Evolutionary conservation across 2,113 vertebrate species (phyloP), one percentile per base, ranked within the genome.

Genomic region (Stigmatopora nigra): DNA sequence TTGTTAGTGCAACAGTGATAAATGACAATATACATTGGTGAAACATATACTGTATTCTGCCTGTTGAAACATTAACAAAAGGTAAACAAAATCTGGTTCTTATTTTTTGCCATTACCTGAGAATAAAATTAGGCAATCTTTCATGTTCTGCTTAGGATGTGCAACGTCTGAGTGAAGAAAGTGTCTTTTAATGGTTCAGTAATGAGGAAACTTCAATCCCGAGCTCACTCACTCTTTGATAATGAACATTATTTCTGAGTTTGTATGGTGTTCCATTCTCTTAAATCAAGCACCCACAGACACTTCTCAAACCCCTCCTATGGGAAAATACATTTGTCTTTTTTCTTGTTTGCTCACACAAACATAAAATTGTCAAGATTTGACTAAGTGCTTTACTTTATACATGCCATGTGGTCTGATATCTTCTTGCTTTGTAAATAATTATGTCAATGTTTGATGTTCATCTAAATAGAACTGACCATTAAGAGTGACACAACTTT

Each of bases 11-110:
- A 69, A 25, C 60, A 25, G 59, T 80, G 75, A 84, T 77, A 78
- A 77, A 86, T 82, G 75, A 74, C 55, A 20, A 8, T 59, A 60
- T n/a, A 78, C 73, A 20, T 47, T 16, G 7, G 55, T 68, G 31
- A 72, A 48, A 68, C 71, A 71, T 65, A 71, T 80, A 83, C 66
- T 82, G 78, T 70, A 62, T 61, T 60, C 49, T 56, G 64, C 61
- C 22, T 59, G 47, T 64, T 71, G 70, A 69, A 58, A 64, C 35
- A 63, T 69, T 70, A 57, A 65, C 41, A 65, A 38, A 76, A 75
- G 57, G 63, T 71, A 78, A 82, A 86, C 74, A 86, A 31, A 31
- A 31, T 47, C 72, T 71, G 78, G 59, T 59, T 78, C 65, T 77
- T 49, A 65, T 73, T 80, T 80, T 71, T 67, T 78, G 61, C 78